A percentile compares a stretch with the other conserved stretches of the same genome.
phyloP scores from a whole-genome alignment of 2,113 vertebrate genomes.

The Maccullochella peelii region DNA sequence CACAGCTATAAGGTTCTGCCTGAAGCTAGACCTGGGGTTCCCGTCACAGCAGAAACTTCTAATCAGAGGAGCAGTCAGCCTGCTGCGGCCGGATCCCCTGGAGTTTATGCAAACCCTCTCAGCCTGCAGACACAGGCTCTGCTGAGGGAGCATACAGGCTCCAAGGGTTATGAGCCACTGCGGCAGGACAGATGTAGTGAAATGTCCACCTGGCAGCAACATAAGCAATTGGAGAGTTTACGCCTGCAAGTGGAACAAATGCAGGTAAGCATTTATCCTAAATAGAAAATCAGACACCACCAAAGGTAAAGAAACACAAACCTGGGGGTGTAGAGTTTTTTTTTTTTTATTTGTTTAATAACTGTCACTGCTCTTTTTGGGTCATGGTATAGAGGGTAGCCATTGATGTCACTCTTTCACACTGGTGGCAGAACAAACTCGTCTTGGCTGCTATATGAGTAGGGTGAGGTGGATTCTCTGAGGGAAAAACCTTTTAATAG shows the following conservation, averaged over 20 bases:
- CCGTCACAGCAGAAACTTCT: conserved; percentile 69
- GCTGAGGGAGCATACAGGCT: conserved; percentile 81
- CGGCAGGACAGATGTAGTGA: conserved; percentile 85
- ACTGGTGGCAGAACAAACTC: conserved; percentile 6
- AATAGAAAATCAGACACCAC: neutral
- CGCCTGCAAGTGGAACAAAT: conserved; percentile 93
- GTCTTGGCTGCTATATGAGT: neutral
- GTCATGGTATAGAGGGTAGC: neutral
- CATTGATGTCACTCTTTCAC: neutral
- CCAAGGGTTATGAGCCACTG: conserved; percentile 78
- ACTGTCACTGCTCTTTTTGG: neutral
- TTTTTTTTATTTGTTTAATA: neutral
- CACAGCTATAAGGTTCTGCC: conserved; percentile 88
- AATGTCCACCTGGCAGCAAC: conserved; percentile 89
- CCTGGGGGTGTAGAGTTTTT: neutral
- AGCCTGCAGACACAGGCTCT: conserved; percentile 82
- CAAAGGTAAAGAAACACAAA: neutral
- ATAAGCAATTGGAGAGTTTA: conserved; percentile 89
- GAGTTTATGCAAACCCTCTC: conserved; percentile 80
- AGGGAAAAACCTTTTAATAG: neutral
- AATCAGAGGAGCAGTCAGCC: conserved; percentile 80
- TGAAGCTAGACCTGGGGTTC: conserved; percentile 80
- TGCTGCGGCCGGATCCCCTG: conserved; percentile 72
- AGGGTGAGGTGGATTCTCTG: neutral
- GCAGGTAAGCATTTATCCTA: conserved; percentile 85